Base-by-base conservation (phyloP, 2,797 vertebrate genomes). In the Petrocephalus sullivani region DNA sequence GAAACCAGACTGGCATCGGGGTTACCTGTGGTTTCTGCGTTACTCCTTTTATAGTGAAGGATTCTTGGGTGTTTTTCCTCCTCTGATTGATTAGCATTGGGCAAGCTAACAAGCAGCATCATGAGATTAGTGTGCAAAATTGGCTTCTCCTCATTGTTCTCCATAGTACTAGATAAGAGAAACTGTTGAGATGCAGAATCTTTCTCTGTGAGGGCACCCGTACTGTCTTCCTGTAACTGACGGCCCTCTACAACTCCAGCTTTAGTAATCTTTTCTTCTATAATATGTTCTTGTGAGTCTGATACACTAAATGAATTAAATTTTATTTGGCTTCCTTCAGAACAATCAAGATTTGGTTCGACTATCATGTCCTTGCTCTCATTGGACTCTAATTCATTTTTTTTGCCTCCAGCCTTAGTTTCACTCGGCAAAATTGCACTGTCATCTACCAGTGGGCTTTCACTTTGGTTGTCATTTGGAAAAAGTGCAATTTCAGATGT, bases 101-200 rank as follows among this genome's bases (percentile, higher is more conserved):
- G 67, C 82, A 91, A 89, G 89, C 90, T 89, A 4, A 88, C 88
- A 58, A 92, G 87, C 0, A 93, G 92, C 57, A 89, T 90, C 7
- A 75, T 53, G 0, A 94, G 56, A 84, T 93, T 93, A 9, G 93
- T 93, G 0, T 93, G 94, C 85, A 90, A 90, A 87, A 94, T 64
- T 89, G 94, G 88, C 87, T 96, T 94, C 49, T 94, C 92, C 7
- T 94, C 95, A 0, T 95, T 92, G 10, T 58, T 90, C 87, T 91
- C 90, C 49, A 93, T 93, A 0, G 93, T 93, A 53, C 93, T 90
- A 1, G 93, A 91, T 2, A 95, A 94, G 0, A 94, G 93, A 87
- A 92, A 91, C 8, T 92, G 92, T 85, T 93, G 92, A 57, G 93
- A 90, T 3, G 93, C 75, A 56, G 93, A 93, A 8, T 89, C 89